These are phyloP conservation scores for Chorisops tibialis DNA, from an alignment of 2,888 invertebrate genomes.

Conservation along the genomic window DNA sequence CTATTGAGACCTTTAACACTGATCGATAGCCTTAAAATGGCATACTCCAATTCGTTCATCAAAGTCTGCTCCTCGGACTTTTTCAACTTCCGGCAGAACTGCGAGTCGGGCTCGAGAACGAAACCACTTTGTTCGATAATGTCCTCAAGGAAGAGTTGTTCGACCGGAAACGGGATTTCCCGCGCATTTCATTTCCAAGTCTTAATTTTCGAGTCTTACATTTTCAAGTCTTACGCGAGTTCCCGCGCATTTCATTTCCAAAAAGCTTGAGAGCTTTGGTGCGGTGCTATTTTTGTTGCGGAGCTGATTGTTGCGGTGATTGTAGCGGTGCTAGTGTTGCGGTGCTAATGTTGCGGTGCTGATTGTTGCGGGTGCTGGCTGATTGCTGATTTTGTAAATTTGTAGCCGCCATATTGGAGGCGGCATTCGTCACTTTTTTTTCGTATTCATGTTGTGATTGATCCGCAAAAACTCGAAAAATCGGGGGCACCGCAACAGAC, in stretches of 20 bases:
- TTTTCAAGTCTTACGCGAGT: no score
- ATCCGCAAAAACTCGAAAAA: constrained; percentile 31
- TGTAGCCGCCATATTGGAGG: constrained; percentile 41
- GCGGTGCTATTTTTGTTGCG: no score
- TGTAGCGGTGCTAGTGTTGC: no score
- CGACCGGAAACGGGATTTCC: constrained; percentile 83
- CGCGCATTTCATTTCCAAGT: no score
- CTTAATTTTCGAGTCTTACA: no score
- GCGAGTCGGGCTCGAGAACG: constrained; percentile 61
- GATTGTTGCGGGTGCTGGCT: no score
- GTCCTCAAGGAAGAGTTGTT: constrained; percentile 78
- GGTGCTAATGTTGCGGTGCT: no score
- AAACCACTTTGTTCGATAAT: constrained; percentile 65
- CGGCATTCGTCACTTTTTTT: constrained; percentile 40
- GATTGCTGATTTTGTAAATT: no score
- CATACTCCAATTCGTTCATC: constrained; percentile 63
- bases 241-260: no score
- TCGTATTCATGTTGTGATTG: constrained; percentile 38
- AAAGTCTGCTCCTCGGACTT: constrained; percentile 60
- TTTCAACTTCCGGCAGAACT: constrained; percentile 58
- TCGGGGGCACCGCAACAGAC: constrained; percentile 40
- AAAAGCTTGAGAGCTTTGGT: no score
- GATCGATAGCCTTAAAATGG: constrained; percentile 58
- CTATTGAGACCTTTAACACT: no score
- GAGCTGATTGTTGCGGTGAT: no score